A percentile compares a stretch with the other conserved stretches of the same genome.
Conservation (phyloP, 2,113 vertebrate genomes). For the Prietella phreatophila region DNA sequence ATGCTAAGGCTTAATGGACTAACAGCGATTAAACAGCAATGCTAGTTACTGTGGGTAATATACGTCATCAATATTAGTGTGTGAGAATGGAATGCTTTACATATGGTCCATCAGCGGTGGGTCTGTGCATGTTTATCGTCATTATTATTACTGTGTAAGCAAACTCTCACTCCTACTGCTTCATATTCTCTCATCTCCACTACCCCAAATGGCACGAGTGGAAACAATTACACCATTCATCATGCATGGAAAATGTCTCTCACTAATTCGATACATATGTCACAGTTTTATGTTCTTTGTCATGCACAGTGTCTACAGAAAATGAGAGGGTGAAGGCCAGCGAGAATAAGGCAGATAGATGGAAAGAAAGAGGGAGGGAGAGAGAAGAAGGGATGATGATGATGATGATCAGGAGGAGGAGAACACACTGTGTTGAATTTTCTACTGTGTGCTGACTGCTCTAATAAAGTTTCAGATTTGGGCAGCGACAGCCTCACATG, state of each 20-base stretch:
- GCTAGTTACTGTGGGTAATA: background rate
- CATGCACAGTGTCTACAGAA: conserved; percentile 59
- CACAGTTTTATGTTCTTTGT: conserved; percentile 36
- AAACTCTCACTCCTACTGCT: conserved; percentile 19
- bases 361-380: conserved; percentile 58
- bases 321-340: conserved; percentile 62
- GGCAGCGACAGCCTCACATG: conserved; percentile 47
- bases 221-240: conserved; percentile 42
- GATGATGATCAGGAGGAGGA: conserved; percentile 39
- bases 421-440: conserved; percentile 64
- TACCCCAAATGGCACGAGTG: conserved; percentile 28
- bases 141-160: conserved; percentile 42
- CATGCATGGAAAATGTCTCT: conserved; percentile 33
- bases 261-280: conserved; percentile 39
- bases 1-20: background rate
- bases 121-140: conserved; percentile 32
- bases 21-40: background rate
- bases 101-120: conserved; percentile 25
- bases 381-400: conserved; percentile 50
- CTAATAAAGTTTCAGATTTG: conserved; percentile 64
- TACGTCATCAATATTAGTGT: conserved; percentile 9
- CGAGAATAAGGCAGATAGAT: conserved; percentile 60
- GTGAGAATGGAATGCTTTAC: conserved; percentile 23
- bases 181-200: conserved; percentile 20
- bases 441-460: conserved; percentile 54